Base-by-base conservation (phyloP, 2,113 vertebrate species). In the Pseudopodoces humilis region DNA sequence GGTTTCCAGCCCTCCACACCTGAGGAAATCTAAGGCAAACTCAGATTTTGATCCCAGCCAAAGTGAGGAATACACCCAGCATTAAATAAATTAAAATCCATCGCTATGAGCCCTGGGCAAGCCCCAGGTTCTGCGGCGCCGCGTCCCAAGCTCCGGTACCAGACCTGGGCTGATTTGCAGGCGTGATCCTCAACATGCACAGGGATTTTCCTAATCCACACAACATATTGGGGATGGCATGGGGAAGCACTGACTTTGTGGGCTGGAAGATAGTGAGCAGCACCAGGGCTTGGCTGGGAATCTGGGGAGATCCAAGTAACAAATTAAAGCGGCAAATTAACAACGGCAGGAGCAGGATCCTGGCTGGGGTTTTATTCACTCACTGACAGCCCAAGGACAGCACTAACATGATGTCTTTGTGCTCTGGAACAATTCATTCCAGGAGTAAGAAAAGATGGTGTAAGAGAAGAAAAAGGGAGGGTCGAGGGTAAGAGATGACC, bases 301-400 rank as follows among this genome's bases (percentile, higher is more conserved):
- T 10, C 67, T 9, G 41, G 21, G 64, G 1, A 83, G 62, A 75
- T 33, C 33, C 70, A n/a, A 43, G 39, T 0, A 30, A 39, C 28
- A 71, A 39, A 60, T 15, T 8, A 15, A 62, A 43, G 14, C 1
- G 23, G 41, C 12, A 55, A 27, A 3, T 8, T 31, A 89, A 39
- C 5, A 44, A 23, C 0, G 1, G 62, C 20, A 52, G 59, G 35
- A 67, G 63, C 64, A 56, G 37, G 35, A 56, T 23, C 64, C 81
- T 20, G 9, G 1, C 4, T 23, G 64, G 55, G 24, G 0, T 1
- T 21, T 15, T 44, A 35, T 16, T 4, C 13, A 16, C 68, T 47
- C 58, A 58, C 11, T 6, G 3, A 10, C 1, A 52, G 55, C 37
- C 41, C 7, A 11, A 80, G 58, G 27, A 37, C 18, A 63, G 70